Percentiles rank a stretch among this genome's conserved stretches.
Evolutionary conservation across 2,113 vertebrate species (phyloP).

Genomic region (Myiopsitta monachus): DNA sequence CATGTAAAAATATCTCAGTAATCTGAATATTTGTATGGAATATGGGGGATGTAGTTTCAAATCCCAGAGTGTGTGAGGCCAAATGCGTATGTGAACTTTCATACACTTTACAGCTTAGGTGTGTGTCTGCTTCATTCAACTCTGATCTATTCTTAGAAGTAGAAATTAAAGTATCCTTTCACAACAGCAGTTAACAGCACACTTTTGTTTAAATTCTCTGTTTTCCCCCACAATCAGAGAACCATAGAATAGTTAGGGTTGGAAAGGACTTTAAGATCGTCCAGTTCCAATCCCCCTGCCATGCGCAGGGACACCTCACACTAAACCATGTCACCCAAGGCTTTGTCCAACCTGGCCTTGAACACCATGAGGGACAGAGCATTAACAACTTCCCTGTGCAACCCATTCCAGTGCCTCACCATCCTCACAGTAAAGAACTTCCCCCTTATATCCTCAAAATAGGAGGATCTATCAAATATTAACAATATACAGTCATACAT

Average conservation of each 20-base stretch:
- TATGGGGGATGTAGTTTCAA: neutral
- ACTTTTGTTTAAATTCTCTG: neutral
- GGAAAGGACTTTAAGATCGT: no score
- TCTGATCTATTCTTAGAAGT: neutral
- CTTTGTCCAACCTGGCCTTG: no score
- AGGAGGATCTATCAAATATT: neutral
- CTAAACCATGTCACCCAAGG: no score
- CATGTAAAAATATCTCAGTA: neutral
- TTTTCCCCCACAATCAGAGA: neutral
- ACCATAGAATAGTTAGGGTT: no score
- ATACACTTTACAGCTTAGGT: neutral
- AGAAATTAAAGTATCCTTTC: neutral
- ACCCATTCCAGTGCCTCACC: no score
- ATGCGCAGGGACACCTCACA: no score
- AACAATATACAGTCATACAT: neutral
- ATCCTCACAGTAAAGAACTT: no score
- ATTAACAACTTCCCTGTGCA: no score
- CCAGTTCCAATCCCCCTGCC: no score
- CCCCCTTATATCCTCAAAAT: neutral
- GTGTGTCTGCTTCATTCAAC: neutral
- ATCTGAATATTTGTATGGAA: neutral
- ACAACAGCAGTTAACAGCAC: neutral
- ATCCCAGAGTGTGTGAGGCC: neutral
- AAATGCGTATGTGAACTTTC: neutral
- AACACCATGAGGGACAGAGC: no score